Percentiles rank a stretch among this genome's conserved stretches.
Conservation (phyloP, 2,113 vertebrate species). For the Caranx ignobilis region DNA sequence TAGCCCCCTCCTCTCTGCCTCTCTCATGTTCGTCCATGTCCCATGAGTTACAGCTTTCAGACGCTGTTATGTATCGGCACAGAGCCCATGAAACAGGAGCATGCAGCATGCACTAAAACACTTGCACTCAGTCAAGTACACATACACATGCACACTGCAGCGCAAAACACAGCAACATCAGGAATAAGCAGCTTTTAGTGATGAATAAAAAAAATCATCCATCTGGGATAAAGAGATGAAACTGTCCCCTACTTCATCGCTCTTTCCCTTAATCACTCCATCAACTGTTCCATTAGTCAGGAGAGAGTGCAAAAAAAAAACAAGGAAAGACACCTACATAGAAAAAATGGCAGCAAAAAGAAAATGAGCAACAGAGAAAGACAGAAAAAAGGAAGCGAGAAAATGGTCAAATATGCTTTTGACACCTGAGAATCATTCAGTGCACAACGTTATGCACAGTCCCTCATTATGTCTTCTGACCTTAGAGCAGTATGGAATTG, state of each 20-base stretch:
- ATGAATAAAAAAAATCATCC: conserved; percentile 57
- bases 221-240: conserved; percentile 69
- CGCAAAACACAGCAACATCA: conserved; percentile 45
- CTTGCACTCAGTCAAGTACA: conserved; percentile 19
- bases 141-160: neutral
- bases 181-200: conserved; percentile 66
- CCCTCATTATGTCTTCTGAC: conserved; percentile 30
- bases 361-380: neutral
- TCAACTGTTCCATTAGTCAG: conserved; percentile 35
- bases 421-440: neutral
- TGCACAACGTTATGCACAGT: neutral
- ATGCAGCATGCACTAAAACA: conserved; percentile 37
- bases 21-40: conserved; percentile 65
- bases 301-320: neutral
- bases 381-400: neutral
- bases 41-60: conserved; percentile 62
- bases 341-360: neutral
- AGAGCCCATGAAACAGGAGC: conserved; percentile 55
- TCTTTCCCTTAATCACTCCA: conserved; percentile 45
- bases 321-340: neutral
- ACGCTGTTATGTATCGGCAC: conserved; percentile 47
- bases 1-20: conserved; percentile 17
- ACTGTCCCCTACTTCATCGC: conserved; percentile 32
- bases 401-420: conserved; percentile 1
- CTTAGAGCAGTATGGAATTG: neutral